Evolutionary conservation across 2,888 invertebrate genomes (phyloP).

Genomic region (Mesochorus sp.): DNA sequence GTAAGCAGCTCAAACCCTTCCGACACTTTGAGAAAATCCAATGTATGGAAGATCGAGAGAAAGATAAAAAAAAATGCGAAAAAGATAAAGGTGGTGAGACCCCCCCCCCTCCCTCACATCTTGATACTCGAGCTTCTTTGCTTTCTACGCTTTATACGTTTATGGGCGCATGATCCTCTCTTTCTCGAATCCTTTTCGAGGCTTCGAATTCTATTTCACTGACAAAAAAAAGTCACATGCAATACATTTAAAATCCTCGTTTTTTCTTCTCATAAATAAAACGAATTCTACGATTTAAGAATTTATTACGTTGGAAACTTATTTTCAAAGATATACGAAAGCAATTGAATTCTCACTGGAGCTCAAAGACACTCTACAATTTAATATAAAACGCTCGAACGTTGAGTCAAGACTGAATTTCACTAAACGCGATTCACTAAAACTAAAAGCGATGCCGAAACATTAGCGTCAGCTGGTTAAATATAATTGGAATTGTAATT

Average conservation of each 20-base stretch:
- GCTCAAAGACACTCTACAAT: too few species aligned
- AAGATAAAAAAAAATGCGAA: neutral
- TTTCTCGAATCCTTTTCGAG: neutral
- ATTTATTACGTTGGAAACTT: too few species aligned
- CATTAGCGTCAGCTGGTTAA: too few species aligned
- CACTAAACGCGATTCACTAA: too few species aligned
- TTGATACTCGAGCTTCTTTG: slow-evolving; percentile 10
- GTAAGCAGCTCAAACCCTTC: slow-evolving; percentile 28
- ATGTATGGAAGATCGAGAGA: neutral
- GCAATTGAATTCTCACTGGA: too few species aligned
- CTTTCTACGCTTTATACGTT: slow-evolving; percentile 12
- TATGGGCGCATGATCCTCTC: slow-evolving; percentile 10
- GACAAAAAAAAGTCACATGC: slow-evolving; percentile 1
- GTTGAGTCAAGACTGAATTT: too few species aligned
- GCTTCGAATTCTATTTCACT: slow-evolving; percentile 19
- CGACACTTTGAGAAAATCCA: slow-evolving; percentile 17
- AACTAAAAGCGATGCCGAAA: too few species aligned
- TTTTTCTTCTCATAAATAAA: neutral
- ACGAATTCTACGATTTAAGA: neutral
- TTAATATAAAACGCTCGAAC: too few species aligned
- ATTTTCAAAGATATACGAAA: too few species aligned
- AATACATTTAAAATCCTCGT: slow-evolving; percentile 16
- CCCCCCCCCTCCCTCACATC: too few species aligned
- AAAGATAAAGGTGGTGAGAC: neutral
- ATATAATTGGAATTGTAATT: too few species aligned